Conservation (phyloP, 2,113 vertebrate genomes). For the Ceyx margarethae region DNA sequence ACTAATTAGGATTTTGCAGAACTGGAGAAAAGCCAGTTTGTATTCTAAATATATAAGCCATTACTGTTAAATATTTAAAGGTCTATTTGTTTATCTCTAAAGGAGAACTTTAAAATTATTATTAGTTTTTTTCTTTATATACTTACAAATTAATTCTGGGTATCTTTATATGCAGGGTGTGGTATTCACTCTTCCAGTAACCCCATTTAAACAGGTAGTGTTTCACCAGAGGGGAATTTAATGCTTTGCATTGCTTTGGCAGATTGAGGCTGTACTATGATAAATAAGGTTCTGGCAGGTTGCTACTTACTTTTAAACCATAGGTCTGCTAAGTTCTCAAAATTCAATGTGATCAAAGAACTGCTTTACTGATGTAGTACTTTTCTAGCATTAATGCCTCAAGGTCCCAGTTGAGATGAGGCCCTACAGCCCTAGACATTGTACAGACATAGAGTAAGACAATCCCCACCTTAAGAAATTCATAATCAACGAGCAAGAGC, state of each 20-base stretch:
- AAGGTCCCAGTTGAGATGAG: neutral
- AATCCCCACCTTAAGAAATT: neutral
- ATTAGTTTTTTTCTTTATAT: neutral
- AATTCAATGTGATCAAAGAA: neutral
- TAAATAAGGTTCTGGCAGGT: conserved; percentile 7
- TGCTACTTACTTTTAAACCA: neutral
- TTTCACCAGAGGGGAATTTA: neutral
- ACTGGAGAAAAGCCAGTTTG: conserved; percentile 44
- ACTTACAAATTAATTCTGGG: neutral
- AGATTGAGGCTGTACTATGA: neutral
- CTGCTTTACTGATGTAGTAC: neutral
- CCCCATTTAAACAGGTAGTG: neutral
- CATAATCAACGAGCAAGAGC: neutral
- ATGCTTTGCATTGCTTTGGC: neutral
- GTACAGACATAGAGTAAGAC: neutral
- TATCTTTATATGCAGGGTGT: neutral
- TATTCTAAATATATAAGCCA: conserved; percentile 13
- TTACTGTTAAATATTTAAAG: conserved; percentile 13
- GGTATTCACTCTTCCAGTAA: neutral
- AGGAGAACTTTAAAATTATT: neutral
- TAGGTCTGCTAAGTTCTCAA: neutral
- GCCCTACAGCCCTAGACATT: neutral
- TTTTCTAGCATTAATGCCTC: neutral
- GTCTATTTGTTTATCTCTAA: neutral
- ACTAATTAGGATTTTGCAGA: conserved; percentile 57